Percentiles rank a stretch among this genome's conserved stretches.
These are phyloP conservation scores for Microcebus jonahi DNA, from an alignment of 2,113 vertebrate genomes.

Conservation along the genomic window DNA sequence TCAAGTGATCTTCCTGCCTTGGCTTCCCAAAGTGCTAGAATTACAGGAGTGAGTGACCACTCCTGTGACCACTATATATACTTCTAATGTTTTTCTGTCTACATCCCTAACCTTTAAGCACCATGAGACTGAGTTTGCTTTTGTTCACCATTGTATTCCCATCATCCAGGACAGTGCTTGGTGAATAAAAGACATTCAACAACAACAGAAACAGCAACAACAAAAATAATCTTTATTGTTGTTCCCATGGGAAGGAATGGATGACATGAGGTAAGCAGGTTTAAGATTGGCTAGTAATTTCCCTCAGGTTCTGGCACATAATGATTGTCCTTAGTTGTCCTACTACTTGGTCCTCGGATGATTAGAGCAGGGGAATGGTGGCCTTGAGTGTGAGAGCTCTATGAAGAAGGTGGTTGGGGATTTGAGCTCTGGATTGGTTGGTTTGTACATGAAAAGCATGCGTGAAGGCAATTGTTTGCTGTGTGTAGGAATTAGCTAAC, in stretches of 20 bases:
- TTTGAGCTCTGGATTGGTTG: background rate
- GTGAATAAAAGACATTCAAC: background rate
- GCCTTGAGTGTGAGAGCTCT: too few species aligned
- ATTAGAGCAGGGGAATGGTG: background rate
- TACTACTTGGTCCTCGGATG: background rate
- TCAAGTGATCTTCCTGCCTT: too few species aligned
- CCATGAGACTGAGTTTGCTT: background rate
- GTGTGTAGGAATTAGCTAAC: background rate
- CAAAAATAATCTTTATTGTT: background rate
- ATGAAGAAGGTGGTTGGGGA: fast-evolving
- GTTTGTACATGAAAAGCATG: background rate
- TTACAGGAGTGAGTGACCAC: too few species aligned
- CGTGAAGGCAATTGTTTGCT: background rate
- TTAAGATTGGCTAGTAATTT: background rate
- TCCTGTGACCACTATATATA: background rate
- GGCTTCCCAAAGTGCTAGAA: too few species aligned
- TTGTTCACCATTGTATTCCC: background rate
- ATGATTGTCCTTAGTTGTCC: background rate
- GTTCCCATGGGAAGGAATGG: background rate
- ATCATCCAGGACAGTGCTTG: background rate
- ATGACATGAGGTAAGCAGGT: fast-evolving
- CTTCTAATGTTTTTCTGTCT: background rate
- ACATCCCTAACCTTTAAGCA: background rate
- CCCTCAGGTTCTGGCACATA: background rate
- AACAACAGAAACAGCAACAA: background rate